These are phyloP conservation scores for Drosophila ercepeae DNA, from an alignment of 1,140 invertebrate genomes.

Conservation along the genomic window DNA sequence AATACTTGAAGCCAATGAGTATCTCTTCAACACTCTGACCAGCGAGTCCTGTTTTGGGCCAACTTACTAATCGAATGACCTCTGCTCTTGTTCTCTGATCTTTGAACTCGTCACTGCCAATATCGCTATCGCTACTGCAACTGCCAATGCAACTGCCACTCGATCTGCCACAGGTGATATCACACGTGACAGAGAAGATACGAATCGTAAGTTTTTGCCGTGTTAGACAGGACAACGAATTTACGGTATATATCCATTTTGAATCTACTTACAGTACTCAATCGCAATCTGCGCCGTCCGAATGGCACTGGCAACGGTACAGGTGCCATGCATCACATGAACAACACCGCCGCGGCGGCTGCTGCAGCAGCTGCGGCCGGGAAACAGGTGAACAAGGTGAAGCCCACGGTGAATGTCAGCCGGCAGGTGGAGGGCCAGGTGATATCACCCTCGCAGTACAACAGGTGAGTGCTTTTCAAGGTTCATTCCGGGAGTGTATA, in stretches of 20 bases:
- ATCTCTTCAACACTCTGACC: constrained; percentile 51
- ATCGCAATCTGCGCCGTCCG: constrained; percentile 88
- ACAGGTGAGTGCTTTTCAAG: constrained; percentile 75
- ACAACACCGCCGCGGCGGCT: constrained; percentile 83
- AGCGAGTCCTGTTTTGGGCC: constrained; percentile 7
- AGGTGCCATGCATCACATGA: constrained; percentile 87
- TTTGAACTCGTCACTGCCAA: constrained; percentile 4
- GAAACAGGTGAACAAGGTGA: constrained; percentile 94
- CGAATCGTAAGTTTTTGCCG: constrained; percentile 85
- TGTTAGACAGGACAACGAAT: neutral
- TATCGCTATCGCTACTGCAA: constrained; percentile 19
- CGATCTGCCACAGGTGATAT: constrained; percentile 85
- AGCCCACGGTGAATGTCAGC: constrained; percentile 89
- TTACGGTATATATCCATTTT: neutral
- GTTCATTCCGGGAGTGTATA: neutral
- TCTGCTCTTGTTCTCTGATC: constrained; percentile 49
- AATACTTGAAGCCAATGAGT: constrained; percentile 44
- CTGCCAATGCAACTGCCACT: constrained; percentile 12
- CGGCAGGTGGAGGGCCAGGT: constrained; percentile 86
- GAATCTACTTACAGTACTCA: constrained; percentile 85
- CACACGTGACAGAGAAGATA: constrained; percentile 87
- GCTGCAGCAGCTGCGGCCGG: constrained; percentile 85
- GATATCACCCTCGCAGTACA: constrained; percentile 84
- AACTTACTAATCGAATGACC: constrained; percentile 61
- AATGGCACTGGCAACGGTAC: constrained; percentile 86